Evolutionary conservation across 1,140 invertebrate species (phyloP), one percentile per base, ranked within the genome.

Genomic region (Carposina sasakii): DNA sequence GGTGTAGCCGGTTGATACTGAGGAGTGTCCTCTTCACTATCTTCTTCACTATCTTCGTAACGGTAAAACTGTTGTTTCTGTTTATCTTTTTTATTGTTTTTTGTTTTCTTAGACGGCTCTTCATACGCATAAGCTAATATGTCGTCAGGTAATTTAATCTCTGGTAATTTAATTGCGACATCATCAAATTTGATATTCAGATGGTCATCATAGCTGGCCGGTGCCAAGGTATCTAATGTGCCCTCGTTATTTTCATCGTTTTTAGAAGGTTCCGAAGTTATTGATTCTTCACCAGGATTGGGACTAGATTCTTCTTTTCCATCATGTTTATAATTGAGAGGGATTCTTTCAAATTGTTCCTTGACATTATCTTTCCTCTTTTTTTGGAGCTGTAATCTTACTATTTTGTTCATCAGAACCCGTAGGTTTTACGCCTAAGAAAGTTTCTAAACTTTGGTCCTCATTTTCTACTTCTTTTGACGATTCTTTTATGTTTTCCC

Each of bases 291-390:
- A 22, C n/a, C n/a, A 17, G 24, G n/a, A 45, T 62, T 52, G 54
- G 26, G 6, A 28, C 26, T 13, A 36, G 12, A 13, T 39, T 39
- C 19, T 24, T 54, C 47, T 33, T 61, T 54, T 39, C 62, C 43
- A 30, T 69, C 64, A 44, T 85, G 82, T 34, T 78, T 81, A 49
- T 86, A 84, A 68, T 85, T 58, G 34, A 75, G 54, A 20, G 85
- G 82, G 44, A 85, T 84, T 59, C 76, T 69, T 72, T 85, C 82
- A 59, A 85, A 83, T 51, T 86, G 67, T 62, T 85, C 71, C 56
- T 86, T 86, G 6, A 81, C 59, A 40, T 82, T 57, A 21, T 30
- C 48, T 31, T 64, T 65, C 46, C 62, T 49, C 9, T 39, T 26
- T 34, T 36, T 28, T 33, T 58, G 44, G 16, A 54, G 53, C 28